Percentiles rank a stretch among this genome's conserved stretches.
Evolutionary conservation across 2,888 invertebrate genomes (phyloP).

Genomic region (Mythimna albipuncta): DNA sequence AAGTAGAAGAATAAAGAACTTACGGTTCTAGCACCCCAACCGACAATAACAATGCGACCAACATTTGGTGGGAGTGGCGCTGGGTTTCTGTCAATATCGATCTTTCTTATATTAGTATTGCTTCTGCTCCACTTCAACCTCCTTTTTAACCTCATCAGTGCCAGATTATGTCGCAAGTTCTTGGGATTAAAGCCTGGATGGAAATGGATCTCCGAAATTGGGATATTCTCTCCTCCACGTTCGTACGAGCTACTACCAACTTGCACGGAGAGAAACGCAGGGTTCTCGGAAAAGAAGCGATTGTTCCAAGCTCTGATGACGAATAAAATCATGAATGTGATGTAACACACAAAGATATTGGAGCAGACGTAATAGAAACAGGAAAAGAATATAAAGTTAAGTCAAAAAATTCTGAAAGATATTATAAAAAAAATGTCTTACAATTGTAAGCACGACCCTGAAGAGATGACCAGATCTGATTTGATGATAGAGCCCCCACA

Average conservation of each 20-base stretch:
- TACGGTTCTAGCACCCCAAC: slow-evolving; percentile 82
- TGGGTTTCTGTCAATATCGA: slow-evolving; percentile 72
- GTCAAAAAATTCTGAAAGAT: background rate
- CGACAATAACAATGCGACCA: slow-evolving; percentile 76
- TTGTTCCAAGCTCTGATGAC: slow-evolving; percentile 82
- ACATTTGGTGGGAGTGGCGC: slow-evolving; percentile 68
- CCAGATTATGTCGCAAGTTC: slow-evolving; percentile 78
- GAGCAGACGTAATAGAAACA: background rate
- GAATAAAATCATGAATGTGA: background rate
- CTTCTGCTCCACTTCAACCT: slow-evolving; percentile 61
- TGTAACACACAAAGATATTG: background rate
- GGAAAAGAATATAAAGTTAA: background rate
- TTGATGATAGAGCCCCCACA: slow-evolving; percentile 83
- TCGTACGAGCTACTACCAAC: slow-evolving; percentile 78
- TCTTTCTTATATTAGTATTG: slow-evolving; percentile 72
- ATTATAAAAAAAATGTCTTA: slow-evolving; percentile 54
- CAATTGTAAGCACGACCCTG: slow-evolving; percentile 84
- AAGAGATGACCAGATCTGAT: slow-evolving; percentile 79
- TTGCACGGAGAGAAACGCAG: slow-evolving; percentile 78
- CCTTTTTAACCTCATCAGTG: slow-evolving; percentile 73
- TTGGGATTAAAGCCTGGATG: slow-evolving; percentile 79
- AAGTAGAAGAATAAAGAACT: slow-evolving; percentile 39
- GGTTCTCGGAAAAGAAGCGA: slow-evolving; percentile 83
- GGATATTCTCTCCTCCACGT: slow-evolving; percentile 76
- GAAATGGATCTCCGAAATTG: slow-evolving; percentile 79